Base-by-base conservation (phyloP, 1,140 invertebrate species). In the Drosophila aff. region DNA sequence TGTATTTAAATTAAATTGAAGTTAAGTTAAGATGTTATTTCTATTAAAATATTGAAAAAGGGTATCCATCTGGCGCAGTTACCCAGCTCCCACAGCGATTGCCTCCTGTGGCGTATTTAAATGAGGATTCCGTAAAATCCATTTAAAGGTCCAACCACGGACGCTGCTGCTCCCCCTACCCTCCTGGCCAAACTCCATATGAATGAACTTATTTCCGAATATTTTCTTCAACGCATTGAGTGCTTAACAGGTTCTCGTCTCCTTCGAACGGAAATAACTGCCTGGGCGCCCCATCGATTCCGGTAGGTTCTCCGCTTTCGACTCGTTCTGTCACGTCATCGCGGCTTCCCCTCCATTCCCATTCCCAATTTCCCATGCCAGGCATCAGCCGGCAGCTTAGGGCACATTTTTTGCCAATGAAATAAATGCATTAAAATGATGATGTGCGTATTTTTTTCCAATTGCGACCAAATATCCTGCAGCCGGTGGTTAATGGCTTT, bases 161-260 rank as follows among this genome's bases (percentile, higher is more conserved):
- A 44, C 67, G 11, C 44, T 40, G 44, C 40, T 46, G 40, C 40
- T 33, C 26, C 38, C 41, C 36, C 33, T 55, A n/a, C n/a, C n/a
- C 61, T 50, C 26, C 52, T 55, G 65, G 49, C 55, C 21, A 60
- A 76, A 58, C 79, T 63, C 60, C 33, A 69, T 84, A 50, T 81
- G 73, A 87, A 80, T 74, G 68, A 84, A 81, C 79, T 79, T 74
- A 90, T 89, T 82, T 90, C 75, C 85, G 79, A 73, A 85, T 81
- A 84, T 84, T 81, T 79, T 68, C 66, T 72, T 47, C 40, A 28
- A 58, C 74, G 57, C 67, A 79, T 80, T 82, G 77, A 85, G 76
- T 81, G 79, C 66, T 76, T 77, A 80, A 87, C 76, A 87, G 64
- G 43, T 71, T 64, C 60, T 59, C 57, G 66, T 71, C 61, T 52